phyloP scores from a whole-genome alignment of 1,140 invertebrate genomes.

The Drosophila pseudoobscura region DNA sequence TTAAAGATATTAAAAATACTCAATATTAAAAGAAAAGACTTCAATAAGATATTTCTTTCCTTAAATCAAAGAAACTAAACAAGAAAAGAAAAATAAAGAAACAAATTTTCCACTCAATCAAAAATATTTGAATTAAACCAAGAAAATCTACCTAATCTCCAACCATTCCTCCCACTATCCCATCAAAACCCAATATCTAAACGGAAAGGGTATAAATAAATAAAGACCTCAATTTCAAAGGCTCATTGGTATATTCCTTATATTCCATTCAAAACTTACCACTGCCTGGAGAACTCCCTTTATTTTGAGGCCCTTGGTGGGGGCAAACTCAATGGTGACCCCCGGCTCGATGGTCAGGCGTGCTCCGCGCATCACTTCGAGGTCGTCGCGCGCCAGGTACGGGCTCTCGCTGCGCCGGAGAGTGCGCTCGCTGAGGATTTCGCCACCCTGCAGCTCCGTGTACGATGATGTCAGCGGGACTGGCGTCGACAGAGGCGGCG shows the following conservation, averaged over 20 bases:
- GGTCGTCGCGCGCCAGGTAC: constrained; percentile 90
- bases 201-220: no score
- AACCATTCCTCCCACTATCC: not conserved
- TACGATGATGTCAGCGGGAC: constrained; percentile 47
- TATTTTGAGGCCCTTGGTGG: constrained; percentile 95
- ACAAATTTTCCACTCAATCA: no score
- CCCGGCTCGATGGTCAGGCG: constrained; percentile 93
- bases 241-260: no score
- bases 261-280: constrained; percentile 86
- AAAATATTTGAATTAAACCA: not conserved
- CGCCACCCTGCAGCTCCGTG: constrained; percentile 82
- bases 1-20: no score
- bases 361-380: constrained; percentile 89
- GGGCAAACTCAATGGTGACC: constrained; percentile 92
- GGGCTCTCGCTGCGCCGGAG: constrained; percentile 87
- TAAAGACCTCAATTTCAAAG: not conserved
- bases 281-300: constrained; percentile 92
- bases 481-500: constrained; percentile 61
- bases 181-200: not conserved
- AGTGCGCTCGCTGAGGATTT: constrained; percentile 84
- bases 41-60: no score
- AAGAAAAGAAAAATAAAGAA: no score
- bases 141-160: not conserved
- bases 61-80: no score
- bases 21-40: no score